These are phyloP conservation scores for Percina caprodes DNA, from an alignment of 2,113 vertebrate species.

Conservation along the genomic window DNA sequence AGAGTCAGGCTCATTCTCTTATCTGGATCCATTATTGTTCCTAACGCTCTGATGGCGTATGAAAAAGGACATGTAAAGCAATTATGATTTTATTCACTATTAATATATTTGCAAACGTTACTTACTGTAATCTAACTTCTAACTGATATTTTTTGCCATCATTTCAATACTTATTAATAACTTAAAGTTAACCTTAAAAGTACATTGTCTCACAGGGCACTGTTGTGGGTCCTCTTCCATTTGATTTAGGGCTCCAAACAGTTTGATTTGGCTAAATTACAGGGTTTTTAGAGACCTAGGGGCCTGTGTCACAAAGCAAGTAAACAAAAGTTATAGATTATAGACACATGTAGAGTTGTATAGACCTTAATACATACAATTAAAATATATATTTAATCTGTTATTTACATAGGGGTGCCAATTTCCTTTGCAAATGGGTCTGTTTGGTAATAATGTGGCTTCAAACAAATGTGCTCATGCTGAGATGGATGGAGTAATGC, in stretches of 20 bases:
- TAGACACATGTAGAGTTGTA: too few species aligned
- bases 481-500: not conserved
- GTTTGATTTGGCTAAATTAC: not conserved
- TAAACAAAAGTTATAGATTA: not conserved
- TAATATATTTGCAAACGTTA: not conserved
- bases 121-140: too few species aligned
- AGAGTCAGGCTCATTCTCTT: not conserved
- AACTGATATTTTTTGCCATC: not conserved
- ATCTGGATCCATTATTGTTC: not conserved
- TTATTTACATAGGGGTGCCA: not conserved
- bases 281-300: not conserved
- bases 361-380: not conserved
- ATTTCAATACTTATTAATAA: not conserved
- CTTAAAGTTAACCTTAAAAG: not conserved
- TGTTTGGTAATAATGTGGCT: not conserved
- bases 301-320: not conserved
- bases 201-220: too few species aligned
- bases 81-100: not conserved
- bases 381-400: not conserved
- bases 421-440: not conserved
- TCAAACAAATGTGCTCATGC: not conserved
- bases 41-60: not conserved
- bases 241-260: not conserved
- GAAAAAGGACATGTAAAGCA: not conserved
- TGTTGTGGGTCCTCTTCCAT: too few species aligned